Evolutionary conservation across 2,888 invertebrate species (phyloP), one percentile per base, ranked within the genome.

Genomic region (Dolichopus griseipennis): DNA sequence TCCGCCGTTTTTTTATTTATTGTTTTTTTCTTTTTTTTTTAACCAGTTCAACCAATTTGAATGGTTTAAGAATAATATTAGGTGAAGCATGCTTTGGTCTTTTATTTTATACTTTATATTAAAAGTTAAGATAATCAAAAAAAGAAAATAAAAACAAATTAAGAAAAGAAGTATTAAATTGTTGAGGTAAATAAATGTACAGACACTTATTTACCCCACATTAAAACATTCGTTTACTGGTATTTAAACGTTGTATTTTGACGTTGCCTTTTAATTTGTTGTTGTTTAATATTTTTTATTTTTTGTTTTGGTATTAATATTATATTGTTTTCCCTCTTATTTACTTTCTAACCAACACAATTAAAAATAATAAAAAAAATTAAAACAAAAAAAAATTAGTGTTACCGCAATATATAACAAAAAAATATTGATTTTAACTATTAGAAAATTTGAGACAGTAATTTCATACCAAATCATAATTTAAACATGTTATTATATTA

Each of bases 151-250:
- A n/a, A 4, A 52, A 52, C 18, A 52, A n/a, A 41, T 15, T 6
- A 41, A 2, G 8, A 41, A 41, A 41, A 41, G 2, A 41, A 41
- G 9, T 12, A 41, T 41, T 12, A 41, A 12, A 52, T 18, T 52
- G 52, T 52, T 52, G 5, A 52, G n/a, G 52, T 52, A 52, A 15
- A n/a, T 52, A 52, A 18, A 41, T 41, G 41, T 52, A 15, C 52
- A 52, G 52, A 52, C n/a, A 52, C 52, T 52, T 52, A 52, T 52
- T 52, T 52, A 52, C 52, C 52, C 52, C 52, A 52, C 52, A 52
- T 52, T 52, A 52, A 52, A 52, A 52, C 2, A 52, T 12, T 52
- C 52, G 18, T 52, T 52, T 52, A 52, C 52, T 52, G 52, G 52
- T 52, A 52, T 52, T 52, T 52, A 52, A 41, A 52, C 37, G n/a